Base-by-base conservation (phyloP, 2,888 invertebrate genomes). In the Aphodius granarius region DNA sequence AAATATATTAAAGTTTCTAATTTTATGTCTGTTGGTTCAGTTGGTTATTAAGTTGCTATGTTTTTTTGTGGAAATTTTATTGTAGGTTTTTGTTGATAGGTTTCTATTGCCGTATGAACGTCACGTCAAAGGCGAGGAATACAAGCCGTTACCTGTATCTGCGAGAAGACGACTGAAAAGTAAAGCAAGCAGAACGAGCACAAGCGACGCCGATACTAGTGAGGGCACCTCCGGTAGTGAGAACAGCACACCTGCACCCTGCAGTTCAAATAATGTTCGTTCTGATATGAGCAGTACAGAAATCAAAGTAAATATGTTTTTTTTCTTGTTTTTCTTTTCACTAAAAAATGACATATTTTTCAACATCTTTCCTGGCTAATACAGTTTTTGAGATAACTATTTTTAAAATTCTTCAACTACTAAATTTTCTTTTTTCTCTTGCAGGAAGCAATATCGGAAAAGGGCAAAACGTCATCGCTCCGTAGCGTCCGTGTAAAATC, bases 401-500 rank as follows among this genome's bases (percentile, higher is more conserved):
- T 65, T 65, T 3, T 3, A 65, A 13, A n/a, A 65, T 65, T 4
- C n/a, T 17, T 0, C n/a, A 9, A 65, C 63, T 16, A n/a, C 17
- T 62, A 22, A 71, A 13, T 65, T 65, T 65, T 65, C 0, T 75
- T 72, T 23, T 66, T 22, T 74, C 76, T 73, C 16, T 82, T 84
- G 18, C 82, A 88, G 87, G 84, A 86, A 43, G 13, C 79, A 78
- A 21, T 75, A 74, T 43, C 83, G 62, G 87, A 87, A 62, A 87
- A 87, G 81, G 82, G 83, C 23, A 86, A 87, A 81, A 86, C 87
- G 0, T 89, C 90, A 15, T 89, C 90, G 3, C 82, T 91, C 71
- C 89, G 93, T 64, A 92, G 92, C 63, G 91, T 93, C 23, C 87
- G 93, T 6, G 92, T 93, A 0, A 93, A 93, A 84, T 90, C 92